phyloP scores from a whole-genome alignment of 2,797 vertebrate species.

The Coregonus suidteri region DNA sequence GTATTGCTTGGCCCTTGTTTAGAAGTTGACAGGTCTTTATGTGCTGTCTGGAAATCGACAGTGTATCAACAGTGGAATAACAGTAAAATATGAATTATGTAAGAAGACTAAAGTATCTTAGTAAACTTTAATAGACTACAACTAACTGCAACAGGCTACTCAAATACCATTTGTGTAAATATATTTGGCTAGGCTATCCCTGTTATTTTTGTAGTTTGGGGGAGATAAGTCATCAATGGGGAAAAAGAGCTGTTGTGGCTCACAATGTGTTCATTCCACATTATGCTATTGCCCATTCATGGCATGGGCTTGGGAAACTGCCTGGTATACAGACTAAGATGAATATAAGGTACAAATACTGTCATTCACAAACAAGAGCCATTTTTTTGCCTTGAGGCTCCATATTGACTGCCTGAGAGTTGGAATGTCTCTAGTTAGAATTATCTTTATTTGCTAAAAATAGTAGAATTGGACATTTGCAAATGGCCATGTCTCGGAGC shows the following conservation, averaged over 20 bases:
- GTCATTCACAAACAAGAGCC: slow-evolving; percentile 41
- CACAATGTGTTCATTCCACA: slow-evolving; percentile 58
- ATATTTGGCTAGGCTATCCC: not conserved
- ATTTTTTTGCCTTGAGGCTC: slow-evolving; percentile 47
- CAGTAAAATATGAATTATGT: too few species aligned
- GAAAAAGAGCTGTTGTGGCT: not conserved
- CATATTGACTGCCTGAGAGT: slow-evolving; percentile 22
- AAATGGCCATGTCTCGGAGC: not conserved
- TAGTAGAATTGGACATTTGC: not conserved
- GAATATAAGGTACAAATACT: slow-evolving; percentile 52
- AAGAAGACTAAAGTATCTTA: slow-evolving; percentile 2
- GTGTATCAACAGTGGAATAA: slow-evolving; percentile 12
- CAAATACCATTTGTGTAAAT: not conserved
- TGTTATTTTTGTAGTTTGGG: slow-evolving; percentile 55
- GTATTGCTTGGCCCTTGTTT: not conserved
- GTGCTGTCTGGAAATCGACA: not conserved
- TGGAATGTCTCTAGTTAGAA: not conserved
- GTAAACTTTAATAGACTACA: not conserved
- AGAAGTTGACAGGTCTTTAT: not conserved
- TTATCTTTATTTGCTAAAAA: not conserved
- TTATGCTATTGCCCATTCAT: slow-evolving; percentile 68
- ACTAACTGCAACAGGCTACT: not conserved
- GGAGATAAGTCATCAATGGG: slow-evolving; percentile 14
- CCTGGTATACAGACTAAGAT: slow-evolving; percentile 54
- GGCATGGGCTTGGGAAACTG: slow-evolving; percentile 61